Evolutionary conservation across 2,888 invertebrate genomes (phyloP).

Genomic region (Nesidiocoris tenuis): DNA sequence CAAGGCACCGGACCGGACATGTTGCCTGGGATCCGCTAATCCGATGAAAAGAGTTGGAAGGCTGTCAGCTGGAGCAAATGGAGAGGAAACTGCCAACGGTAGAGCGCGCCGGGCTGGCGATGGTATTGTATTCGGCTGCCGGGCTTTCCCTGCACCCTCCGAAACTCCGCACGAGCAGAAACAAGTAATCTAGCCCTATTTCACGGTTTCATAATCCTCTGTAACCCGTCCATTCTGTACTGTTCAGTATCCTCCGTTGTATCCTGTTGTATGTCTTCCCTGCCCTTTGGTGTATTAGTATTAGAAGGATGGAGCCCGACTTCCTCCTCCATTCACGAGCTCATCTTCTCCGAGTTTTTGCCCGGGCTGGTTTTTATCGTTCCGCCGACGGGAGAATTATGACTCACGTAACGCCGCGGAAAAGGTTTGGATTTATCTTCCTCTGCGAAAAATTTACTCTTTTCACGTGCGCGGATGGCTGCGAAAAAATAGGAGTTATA

Average conservation of each 20-base stretch:
- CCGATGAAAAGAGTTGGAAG: not conserved
- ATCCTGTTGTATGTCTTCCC: not conserved
- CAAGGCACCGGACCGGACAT: not conserved
- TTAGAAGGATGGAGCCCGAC: slow-evolving; percentile 2
- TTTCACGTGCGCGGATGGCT: too few relatives aligned
- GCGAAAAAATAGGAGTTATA: too few relatives aligned
- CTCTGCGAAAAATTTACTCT: not conserved
- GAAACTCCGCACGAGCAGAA: slow-evolving; percentile 1
- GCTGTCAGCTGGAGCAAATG: slow-evolving; percentile 9
- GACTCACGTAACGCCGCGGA: slow-evolving; percentile 1
- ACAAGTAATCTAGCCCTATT: slow-evolving; percentile 41
- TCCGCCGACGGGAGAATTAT: slow-evolving; percentile 25
- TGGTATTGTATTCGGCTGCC: not conserved
- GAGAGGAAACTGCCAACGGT: slow-evolving; percentile 24
- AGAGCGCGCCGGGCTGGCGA: not conserved
- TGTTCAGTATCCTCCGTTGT: slow-evolving; percentile 1
- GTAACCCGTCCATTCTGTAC: not conserved
- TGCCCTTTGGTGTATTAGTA: slow-evolving; percentile 21
- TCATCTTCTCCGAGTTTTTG: not conserved
- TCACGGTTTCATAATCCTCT: slow-evolving; percentile 35
- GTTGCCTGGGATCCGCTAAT: slow-evolving; percentile 10
- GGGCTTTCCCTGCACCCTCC: not conserved
- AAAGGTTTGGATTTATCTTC: not conserved
- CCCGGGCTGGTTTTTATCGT: slow-evolving; percentile 7
- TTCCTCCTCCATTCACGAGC: not conserved